A percentile compares a stretch with the other conserved stretches of the same genome.
phyloP scores from a whole-genome alignment of 2,797 vertebrate genomes.

The Bradypodion pumilum region DNA sequence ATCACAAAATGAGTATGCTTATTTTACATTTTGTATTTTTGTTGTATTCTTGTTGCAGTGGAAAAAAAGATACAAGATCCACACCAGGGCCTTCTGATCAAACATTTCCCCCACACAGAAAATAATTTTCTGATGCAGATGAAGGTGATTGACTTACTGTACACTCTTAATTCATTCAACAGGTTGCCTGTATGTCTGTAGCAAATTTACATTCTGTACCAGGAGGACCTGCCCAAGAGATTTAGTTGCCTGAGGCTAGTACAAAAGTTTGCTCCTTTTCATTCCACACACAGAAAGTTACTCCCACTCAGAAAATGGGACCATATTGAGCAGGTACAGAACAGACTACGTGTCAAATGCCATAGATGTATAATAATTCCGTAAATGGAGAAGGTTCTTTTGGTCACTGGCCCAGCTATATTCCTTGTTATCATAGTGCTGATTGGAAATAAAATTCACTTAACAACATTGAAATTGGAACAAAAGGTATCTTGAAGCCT shows the following conservation, averaged over 20 bases:
- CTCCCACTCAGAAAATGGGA: neutral
- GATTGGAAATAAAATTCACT: fast-evolving
- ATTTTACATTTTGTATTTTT: too few species aligned
- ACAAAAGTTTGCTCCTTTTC: neutral
- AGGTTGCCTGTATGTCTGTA: neutral
- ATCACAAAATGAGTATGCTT: too few species aligned
- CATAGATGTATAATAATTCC: neutral
- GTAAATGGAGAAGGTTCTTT: neutral
- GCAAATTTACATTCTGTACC: neutral
- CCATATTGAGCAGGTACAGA: too few species aligned
- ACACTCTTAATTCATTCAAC: too few species aligned
- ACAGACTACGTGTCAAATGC: too few species aligned
- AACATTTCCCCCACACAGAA: too few species aligned
- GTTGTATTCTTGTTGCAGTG: too few species aligned
- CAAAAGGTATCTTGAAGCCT: neutral
- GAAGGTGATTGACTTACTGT: too few species aligned
- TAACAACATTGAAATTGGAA: neutral
- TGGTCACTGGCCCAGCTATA: neutral
- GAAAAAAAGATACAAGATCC: too few species aligned
- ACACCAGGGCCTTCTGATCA: too few species aligned
- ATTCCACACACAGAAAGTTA: neutral
- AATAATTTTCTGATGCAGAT: too few species aligned
- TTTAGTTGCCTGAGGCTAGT: neutral
- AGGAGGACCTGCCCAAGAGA: neutral
- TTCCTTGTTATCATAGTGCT: neutral